phyloP scores from a whole-genome alignment of 2,888 invertebrate species.

The Andrena hattorfiana region DNA sequence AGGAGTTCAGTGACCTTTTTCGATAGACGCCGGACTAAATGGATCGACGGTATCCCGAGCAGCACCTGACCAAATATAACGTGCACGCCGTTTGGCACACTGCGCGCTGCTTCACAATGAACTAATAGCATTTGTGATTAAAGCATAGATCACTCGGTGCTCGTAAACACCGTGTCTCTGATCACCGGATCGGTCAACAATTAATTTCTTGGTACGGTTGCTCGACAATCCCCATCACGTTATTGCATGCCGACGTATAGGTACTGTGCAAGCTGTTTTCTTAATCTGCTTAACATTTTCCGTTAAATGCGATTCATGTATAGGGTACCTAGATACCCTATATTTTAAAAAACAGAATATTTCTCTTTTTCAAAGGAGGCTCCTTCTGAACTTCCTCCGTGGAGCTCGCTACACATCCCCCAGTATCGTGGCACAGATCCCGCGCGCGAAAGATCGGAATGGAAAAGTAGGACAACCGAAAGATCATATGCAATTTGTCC shows the following conservation, averaged over 20 bases:
- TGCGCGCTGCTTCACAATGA: conserved; percentile 32
- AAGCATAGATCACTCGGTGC: conserved; percentile 68
- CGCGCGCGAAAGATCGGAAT: not conserved
- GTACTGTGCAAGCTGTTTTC: not conserved
- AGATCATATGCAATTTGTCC: conserved; percentile 30
- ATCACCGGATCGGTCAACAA: conserved; percentile 69
- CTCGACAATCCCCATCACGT: conserved; percentile 30
- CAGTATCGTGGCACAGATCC: conserved; percentile 5
- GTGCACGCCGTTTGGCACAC: not conserved
- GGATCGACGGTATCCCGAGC: not conserved
- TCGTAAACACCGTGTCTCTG: conserved; percentile 65
- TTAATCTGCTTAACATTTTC: conserved; percentile 1
- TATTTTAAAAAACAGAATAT: too few species aligned
- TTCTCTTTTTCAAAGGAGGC: too few species aligned
- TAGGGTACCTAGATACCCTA: too few species aligned
- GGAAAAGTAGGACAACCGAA: conserved; percentile 34
- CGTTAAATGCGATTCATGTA: not conserved
- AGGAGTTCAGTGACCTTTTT: conserved; percentile 10
- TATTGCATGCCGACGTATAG: conserved; percentile 8
- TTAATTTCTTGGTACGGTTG: conserved; percentile 70
- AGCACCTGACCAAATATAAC: conserved; percentile 49
- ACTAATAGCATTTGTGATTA: conserved; percentile 71
- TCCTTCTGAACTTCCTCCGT: too few species aligned
- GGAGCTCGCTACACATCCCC: not conserved
- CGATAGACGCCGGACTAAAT: not conserved